Evolutionary conservation across 2,888 invertebrate genomes (phyloP).

Genomic region (Tuberolachnus salignus): DNA sequence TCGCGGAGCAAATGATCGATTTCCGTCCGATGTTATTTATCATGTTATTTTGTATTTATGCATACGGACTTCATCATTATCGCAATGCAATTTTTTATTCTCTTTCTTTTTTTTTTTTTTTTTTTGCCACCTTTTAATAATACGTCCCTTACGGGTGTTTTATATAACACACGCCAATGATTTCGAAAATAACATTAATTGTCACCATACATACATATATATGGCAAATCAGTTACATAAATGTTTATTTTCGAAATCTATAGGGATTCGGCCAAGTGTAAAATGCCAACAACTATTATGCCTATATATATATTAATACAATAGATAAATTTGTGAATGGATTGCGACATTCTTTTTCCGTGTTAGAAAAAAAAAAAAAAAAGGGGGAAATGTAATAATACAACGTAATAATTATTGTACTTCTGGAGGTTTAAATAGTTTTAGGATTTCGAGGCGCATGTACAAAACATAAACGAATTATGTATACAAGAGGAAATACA

Average conservation of each 20-base stretch:
- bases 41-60: slow-evolving; percentile 23
- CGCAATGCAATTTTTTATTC: slow-evolving; percentile 34
- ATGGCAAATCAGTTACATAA: slow-evolving; percentile 33
- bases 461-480: background rate
- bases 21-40: slow-evolving; percentile 50
- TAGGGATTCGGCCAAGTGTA: slow-evolving; percentile 7
- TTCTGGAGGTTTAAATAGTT: background rate
- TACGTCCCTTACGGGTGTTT: slow-evolving; percentile 38
- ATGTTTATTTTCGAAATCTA: slow-evolving; percentile 40
- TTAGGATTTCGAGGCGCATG: background rate
- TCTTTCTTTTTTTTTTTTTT: too few relatives aligned
- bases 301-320: too few relatives aligned
- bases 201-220: slow-evolving; percentile 30
- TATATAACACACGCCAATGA: slow-evolving; percentile 30
- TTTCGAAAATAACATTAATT: slow-evolving; percentile 48
- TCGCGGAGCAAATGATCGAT: slow-evolving; percentile 53
- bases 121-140: slow-evolving; percentile 33
- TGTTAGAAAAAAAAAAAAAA: background rate
- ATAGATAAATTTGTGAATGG: slow-evolving; percentile 1
- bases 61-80: slow-evolving; percentile 54
- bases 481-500: background rate
- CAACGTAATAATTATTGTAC: background rate
- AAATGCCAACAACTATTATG: slow-evolving; percentile 7
- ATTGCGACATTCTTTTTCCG: slow-evolving; percentile 10
- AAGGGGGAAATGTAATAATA: background rate